Conservation (phyloP, 2,888 invertebrate genomes). For the Drosophila paucipuncta region DNA sequence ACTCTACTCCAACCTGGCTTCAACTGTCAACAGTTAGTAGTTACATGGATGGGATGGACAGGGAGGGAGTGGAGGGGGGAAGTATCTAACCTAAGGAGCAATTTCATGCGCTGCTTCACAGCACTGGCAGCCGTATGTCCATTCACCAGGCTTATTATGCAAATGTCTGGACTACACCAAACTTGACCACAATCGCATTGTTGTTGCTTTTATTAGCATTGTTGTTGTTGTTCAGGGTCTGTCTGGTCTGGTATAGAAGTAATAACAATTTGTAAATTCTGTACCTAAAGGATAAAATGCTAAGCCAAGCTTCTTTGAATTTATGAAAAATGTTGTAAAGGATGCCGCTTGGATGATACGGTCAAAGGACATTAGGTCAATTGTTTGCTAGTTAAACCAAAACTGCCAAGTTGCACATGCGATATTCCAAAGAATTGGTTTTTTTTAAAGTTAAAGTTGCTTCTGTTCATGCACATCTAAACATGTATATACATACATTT, state of each 20-base stretch:
- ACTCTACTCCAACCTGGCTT: conserved; percentile 26
- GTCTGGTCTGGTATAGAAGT: conserved; percentile 8
- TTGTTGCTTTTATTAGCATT: background rate
- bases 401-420: background rate
- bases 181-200: conserved; percentile 68
- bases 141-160: conserved; percentile 72
- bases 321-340: conserved; percentile 19
- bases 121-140: conserved; percentile 55
- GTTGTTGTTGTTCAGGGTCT: conserved; percentile 24
- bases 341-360: conserved; percentile 1
- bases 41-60: conserved; percentile 4
- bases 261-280: conserved; percentile 62
- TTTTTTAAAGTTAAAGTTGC: background rate
- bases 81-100: conserved; percentile 66
- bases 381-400: conserved; percentile 11
- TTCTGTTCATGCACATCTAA: background rate
- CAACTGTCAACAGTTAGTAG: background rate
- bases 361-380: conserved; percentile 14
- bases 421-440: background rate
- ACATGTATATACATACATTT: background rate
- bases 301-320: conserved; percentile 30
- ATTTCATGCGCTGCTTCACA: conserved; percentile 74
- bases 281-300: conserved; percentile 33
- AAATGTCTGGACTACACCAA: conserved; percentile 63
- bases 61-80: background rate